Evolutionary conservation across 1,140 invertebrate genomes (phyloP).

Genomic region (Dolichoris vasculosae): DNA sequence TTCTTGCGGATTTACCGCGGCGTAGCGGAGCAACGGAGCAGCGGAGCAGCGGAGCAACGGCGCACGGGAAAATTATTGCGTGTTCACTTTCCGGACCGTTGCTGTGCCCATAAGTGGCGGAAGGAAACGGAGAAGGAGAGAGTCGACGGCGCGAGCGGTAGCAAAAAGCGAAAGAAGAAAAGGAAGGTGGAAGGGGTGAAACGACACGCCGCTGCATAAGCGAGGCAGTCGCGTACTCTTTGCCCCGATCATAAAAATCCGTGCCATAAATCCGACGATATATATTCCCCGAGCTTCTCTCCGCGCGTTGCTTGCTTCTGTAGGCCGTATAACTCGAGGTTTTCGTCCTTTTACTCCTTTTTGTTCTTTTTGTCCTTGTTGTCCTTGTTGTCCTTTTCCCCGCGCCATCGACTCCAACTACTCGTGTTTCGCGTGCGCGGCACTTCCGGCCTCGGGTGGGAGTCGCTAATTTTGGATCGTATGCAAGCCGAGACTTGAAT

Average conservation of each 20-base stretch:
- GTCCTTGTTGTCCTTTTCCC: not conserved
- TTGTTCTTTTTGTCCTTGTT: not conserved
- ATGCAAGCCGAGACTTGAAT: slow-evolving; percentile 8
- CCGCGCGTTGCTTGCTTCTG: not conserved
- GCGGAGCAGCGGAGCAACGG: too few species aligned
- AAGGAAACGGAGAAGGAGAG: not conserved
- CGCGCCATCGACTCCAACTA: not conserved
- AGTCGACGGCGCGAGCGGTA: not conserved
- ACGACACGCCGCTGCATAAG: not conserved
- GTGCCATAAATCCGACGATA: slow-evolving; percentile 42
- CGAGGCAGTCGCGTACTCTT: slow-evolving; percentile 29
- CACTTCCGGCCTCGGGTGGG: not conserved
- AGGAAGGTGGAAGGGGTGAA: not conserved
- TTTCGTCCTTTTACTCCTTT: not conserved
- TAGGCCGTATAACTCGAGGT: not conserved
- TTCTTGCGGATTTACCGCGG: slow-evolving; percentile 37
- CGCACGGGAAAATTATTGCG: slow-evolving; percentile 39
- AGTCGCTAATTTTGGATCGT: slow-evolving; percentile 42
- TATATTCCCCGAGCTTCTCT: slow-evolving; percentile 24
- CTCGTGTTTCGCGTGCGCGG: slow-evolving; percentile 30
- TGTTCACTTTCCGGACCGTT: not conserved
- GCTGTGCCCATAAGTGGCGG: slow-evolving; percentile 33
- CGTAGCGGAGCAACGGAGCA: too few species aligned
- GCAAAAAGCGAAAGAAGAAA: not conserved
- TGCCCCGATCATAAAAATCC: slow-evolving; percentile 49